Evolutionary conservation across 2,113 vertebrate genomes (phyloP).

Genomic region (Melanotaenia duboulayi): DNA sequence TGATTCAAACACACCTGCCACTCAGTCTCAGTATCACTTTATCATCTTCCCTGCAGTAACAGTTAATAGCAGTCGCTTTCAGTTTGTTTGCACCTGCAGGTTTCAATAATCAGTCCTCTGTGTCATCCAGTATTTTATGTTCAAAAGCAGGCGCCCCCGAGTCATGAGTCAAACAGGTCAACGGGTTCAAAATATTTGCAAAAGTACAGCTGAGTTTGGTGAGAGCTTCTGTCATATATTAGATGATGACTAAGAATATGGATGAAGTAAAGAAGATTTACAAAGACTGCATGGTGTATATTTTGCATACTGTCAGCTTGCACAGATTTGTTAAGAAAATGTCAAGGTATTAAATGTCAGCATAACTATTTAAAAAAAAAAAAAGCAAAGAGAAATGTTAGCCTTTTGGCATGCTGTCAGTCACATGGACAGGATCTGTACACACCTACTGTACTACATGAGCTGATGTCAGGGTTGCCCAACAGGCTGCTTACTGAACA

Average conservation of each 20-base stretch:
- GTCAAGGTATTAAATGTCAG: background rate
- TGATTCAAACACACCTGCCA: background rate
- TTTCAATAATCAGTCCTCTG: background rate
- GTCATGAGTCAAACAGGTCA: conserved; percentile 31
- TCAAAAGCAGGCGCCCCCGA: background rate
- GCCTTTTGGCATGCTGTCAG: background rate
- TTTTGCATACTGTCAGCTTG: too few relatives aligned
- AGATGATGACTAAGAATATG: background rate
- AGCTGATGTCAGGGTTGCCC: background rate
- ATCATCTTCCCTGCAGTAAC: conserved; percentile 31
- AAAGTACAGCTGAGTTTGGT: background rate
- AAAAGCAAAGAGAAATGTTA: background rate
- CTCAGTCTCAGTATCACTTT: conserved; percentile 19
- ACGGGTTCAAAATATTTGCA: conserved; percentile 18
- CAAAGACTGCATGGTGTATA: too few relatives aligned
- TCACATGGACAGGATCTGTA: background rate
- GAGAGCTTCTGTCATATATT: background rate
- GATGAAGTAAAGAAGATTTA: too few relatives aligned
- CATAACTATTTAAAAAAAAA: background rate
- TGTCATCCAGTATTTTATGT: conserved; percentile 22
- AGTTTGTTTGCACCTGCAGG: conserved; percentile 35
- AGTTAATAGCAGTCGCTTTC: background rate
- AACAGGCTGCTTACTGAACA: background rate
- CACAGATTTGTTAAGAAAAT: background rate
- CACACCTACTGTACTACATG: background rate